phyloP scores from a whole-genome alignment of 2,888 invertebrate genomes.

The Lucinisca nassula region DNA sequence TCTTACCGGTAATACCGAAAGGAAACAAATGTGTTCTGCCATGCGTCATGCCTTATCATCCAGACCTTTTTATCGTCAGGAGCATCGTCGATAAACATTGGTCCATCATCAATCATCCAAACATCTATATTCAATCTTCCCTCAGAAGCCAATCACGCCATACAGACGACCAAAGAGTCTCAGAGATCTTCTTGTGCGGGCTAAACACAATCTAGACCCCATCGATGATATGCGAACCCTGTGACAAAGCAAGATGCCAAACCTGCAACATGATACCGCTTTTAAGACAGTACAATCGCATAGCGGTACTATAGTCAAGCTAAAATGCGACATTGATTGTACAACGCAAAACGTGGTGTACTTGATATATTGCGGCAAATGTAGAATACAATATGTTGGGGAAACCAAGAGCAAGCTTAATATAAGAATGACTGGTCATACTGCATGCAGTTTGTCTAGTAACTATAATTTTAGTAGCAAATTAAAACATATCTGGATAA shows the following conservation, averaged over 20 bases:
- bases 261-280: too few relatives aligned
- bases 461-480: too few relatives aligned
- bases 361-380: neutral
- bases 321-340: neutral
- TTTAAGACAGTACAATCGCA: neutral
- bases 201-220: neutral
- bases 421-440: neutral
- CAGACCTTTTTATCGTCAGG: too few relatives aligned
- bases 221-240: neutral
- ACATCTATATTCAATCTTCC: neutral
- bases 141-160: neutral
- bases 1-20: too few relatives aligned
- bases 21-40: too few relatives aligned
- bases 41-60: too few relatives aligned
- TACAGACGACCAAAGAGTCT: neutral
- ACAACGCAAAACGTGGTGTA: neutral
- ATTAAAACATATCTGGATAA: too few relatives aligned
- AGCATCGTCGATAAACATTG: neutral
- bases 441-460: too few relatives aligned
- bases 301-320: neutral
- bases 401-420: neutral
- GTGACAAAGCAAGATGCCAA: neutral
- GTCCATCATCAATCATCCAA: neutral
- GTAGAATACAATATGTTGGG: neutral
- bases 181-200: slow-evolving; percentile 4